Conservation (phyloP, 2,797 vertebrate species). For the Hoplostethus mediterraneus region DNA sequence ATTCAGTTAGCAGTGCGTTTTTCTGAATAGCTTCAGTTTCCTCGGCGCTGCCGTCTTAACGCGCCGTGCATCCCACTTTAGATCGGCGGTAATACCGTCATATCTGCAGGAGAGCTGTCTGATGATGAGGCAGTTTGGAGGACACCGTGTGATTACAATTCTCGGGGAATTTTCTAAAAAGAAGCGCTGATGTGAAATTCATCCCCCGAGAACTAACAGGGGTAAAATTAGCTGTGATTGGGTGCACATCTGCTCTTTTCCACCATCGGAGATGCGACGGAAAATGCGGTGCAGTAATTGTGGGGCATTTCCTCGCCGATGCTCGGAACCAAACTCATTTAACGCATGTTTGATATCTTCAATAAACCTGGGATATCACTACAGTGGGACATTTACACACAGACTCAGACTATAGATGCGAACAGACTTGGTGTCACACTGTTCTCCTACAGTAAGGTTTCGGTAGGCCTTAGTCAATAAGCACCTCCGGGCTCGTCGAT, state of each 20-base stretch:
- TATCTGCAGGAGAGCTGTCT: slow-evolving; percentile 28
- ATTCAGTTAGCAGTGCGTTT: slow-evolving; percentile 36
- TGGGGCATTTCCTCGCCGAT: neutral
- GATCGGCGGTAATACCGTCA: neutral
- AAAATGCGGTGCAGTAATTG: neutral
- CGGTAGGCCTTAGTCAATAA: neutral
- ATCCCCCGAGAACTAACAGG: slow-evolving; percentile 32
- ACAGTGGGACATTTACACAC: neutral
- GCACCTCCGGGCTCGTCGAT: slow-evolving; percentile 24
- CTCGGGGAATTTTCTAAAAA: slow-evolving; percentile 23
- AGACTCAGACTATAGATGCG: neutral
- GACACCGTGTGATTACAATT: slow-evolving; percentile 25
- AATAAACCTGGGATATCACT: neutral
- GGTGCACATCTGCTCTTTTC: slow-evolving; percentile 34
- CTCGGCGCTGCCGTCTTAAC: slow-evolving; percentile 17
- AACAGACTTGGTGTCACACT: neutral
- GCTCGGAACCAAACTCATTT: slow-evolving; percentile 8
- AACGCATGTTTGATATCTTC: neutral
- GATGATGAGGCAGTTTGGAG: slow-evolving; percentile 19
- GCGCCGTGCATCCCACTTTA: neutral
- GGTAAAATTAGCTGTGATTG: slow-evolving; percentile 52
- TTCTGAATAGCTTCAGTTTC: slow-evolving; percentile 24
- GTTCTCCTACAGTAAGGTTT: neutral
- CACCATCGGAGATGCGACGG: slow-evolving; percentile 8
- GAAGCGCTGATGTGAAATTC: slow-evolving; percentile 27